phyloP scores from a whole-genome alignment of 2,113 vertebrate species.

The Clinocottus analis region DNA sequence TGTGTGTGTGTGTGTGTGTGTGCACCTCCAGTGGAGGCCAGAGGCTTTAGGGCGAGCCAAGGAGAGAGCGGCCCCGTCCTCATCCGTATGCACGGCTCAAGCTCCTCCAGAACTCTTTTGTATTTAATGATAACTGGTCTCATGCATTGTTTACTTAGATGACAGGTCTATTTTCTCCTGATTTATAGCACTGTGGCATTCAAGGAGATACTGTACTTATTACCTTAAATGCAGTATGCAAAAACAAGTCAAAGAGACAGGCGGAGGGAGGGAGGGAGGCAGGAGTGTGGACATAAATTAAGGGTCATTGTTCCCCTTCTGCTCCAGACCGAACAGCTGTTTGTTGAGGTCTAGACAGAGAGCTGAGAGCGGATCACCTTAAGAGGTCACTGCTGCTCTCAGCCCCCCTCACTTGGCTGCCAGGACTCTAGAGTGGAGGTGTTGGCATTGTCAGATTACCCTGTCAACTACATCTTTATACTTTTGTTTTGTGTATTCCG shows the following conservation, averaged over 20 bases:
- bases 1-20: slow-evolving; percentile 5
- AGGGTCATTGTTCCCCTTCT: slow-evolving; percentile 70
- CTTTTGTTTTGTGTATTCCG: slow-evolving; percentile 56
- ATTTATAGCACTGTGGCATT: slow-evolving; percentile 81
- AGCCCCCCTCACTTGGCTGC: slow-evolving; percentile 50
- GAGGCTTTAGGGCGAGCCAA: slow-evolving; percentile 52
- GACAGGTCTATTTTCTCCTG: slow-evolving; percentile 82
- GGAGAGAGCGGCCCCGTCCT: slow-evolving; percentile 49
- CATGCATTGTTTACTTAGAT: slow-evolving; percentile 79
- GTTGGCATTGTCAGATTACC: slow-evolving; percentile 59
- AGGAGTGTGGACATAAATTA: slow-evolving; percentile 68
- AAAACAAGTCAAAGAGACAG: slow-evolving; percentile 74
- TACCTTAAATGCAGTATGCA: slow-evolving; percentile 81
- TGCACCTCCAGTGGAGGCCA: slow-evolving; percentile 11
- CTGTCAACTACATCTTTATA: slow-evolving; percentile 65
- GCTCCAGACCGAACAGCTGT: slow-evolving; percentile 65
- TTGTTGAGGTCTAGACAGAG: slow-evolving; percentile 72
- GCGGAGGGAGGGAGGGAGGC: slow-evolving; percentile 32
- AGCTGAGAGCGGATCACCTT: slow-evolving; percentile 67
- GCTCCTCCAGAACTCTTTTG: slow-evolving; percentile 60
- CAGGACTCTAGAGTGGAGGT: slow-evolving; percentile 46
- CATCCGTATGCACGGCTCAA: slow-evolving; percentile 71
- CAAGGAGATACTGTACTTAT: slow-evolving; percentile 83
- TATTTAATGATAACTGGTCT: slow-evolving; percentile 81
- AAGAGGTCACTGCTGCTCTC: slow-evolving; percentile 69